Base-by-base conservation (phyloP, 2,797 vertebrate genomes). In the Oophaga sylvatica region DNA sequence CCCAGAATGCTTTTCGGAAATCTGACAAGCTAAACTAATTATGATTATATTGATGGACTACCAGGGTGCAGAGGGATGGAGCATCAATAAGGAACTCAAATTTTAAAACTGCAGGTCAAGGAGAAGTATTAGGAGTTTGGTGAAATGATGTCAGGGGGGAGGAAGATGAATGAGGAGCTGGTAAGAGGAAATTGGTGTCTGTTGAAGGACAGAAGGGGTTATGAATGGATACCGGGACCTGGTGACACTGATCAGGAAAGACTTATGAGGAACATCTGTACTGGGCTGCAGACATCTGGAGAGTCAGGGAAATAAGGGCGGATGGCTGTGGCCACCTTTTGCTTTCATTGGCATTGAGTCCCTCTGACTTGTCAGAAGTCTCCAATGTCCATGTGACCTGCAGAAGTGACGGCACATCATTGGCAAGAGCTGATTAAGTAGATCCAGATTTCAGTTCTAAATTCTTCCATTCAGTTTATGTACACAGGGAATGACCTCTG, bases 101-200 rank as follows among this genome's bases (percentile, higher is more conserved):
- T 89, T 92, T 90, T 91, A 92, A 92, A 92, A 91, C 90, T 91
- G 90, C 88, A 35, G 45, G 60, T 75, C 62, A 73, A 19, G 89
- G 91, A 93, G 92, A 94, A 89, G 0, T 92, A 94, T 93, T 92
- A 93, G 93, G 93, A 93, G 93, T 91, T 6, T 90, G 91, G 91
- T 93, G 93, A 93, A 93, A 93, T 92, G 88, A 86, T 92, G 92
- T 94, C 92, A 92, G 87, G 84, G 35, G 29, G 90, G 0, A 0
- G 90, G 91, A 92, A 93, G 93, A 93, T 92, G 92, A 94, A 94
- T 89, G 92, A 94, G 92, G 91, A 92, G 92, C 92, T 92, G 86
- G 90, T 80, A 84, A 88, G 92, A 90, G 91, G 90, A 92, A 92
- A 92, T 91, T 90, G 90, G 91, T 91, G 92, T 90, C 90, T 90